Evolutionary conservation across 35 echinoderm and acorn worm genomes (phyloP).

Genomic region (Heliocidaris erythrogramma): DNA sequence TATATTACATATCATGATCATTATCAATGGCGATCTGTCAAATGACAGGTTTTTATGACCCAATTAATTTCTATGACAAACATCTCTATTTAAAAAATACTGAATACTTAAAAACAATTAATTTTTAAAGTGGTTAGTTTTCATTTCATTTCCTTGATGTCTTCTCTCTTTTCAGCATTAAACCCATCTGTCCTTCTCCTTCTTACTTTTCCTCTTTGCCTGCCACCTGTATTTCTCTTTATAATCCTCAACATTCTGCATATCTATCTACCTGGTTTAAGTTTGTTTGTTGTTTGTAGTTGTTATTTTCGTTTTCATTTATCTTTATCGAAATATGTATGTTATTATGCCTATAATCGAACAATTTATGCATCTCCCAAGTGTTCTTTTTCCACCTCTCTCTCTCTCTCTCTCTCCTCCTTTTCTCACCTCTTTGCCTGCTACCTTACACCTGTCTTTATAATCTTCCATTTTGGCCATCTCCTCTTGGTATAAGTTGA

Average conservation of each 20-base stretch:
- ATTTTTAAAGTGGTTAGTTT: no score
- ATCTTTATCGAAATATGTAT: no score
- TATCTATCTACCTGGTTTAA: not conserved
- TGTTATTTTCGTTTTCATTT: no score
- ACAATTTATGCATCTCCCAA: no score
- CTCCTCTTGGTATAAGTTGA: slow-evolving; percentile 91
- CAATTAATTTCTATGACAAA: no score
- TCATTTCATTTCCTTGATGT: not conserved
- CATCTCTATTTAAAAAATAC: no score
- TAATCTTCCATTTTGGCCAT: slow-evolving; percentile 71
- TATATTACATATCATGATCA: not conserved
- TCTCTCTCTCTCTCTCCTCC: not conserved
- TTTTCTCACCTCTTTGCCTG: slow-evolving; percentile 70
- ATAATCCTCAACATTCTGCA: not conserved
- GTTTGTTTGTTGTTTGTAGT: not conserved
- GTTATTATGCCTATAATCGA: no score
- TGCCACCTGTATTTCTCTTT: not conserved
- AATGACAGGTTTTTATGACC: no score
- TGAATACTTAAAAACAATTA: no score
- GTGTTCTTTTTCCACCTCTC: not conserved
- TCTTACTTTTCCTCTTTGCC: not conserved
- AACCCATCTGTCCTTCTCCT: not conserved
- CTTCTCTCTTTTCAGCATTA: not conserved
- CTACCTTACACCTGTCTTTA: slow-evolving; percentile 51
- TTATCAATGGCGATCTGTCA: not conserved